A percentile compares a stretch with the other conserved stretches of the same genome.
phyloP scores from a whole-genome alignment of 2,888 invertebrate genomes.

The Atethmia centrago region DNA sequence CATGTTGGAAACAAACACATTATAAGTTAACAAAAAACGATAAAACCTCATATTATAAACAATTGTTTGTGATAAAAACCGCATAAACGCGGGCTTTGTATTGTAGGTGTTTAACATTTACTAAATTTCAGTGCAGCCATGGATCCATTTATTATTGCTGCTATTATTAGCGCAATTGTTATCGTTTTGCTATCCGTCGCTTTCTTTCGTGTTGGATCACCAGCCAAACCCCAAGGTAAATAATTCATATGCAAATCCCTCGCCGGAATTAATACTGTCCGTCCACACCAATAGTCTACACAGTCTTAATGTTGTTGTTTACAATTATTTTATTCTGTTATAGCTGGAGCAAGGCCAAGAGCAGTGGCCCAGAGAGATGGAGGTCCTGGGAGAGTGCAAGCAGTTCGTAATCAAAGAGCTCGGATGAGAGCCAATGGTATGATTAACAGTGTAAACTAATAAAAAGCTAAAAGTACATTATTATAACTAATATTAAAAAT shows the following conservation, averaged over 20 bases:
- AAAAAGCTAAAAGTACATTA: background rate
- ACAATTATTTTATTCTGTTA: constrained; percentile 22
- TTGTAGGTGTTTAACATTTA: background rate
- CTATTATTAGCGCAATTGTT: constrained; percentile 83
- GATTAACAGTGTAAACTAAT: background rate
- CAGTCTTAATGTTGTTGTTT: background rate
- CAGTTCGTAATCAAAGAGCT: constrained; percentile 93
- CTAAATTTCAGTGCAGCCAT: constrained; percentile 67
- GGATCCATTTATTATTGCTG: constrained; percentile 87
- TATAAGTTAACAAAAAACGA: background rate
- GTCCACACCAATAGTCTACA: background rate
- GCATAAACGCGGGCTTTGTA: background rate
- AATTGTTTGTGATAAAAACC: constrained; percentile 17
- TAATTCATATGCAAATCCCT: background rate
- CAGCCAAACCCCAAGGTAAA: constrained; percentile 81
- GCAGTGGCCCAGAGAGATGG: constrained; percentile 88
- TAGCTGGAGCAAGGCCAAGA: constrained; percentile 81
- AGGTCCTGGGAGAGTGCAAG: constrained; percentile 92
- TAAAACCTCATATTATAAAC: background rate
- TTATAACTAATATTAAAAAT: background rate
- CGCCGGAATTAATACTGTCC: background rate
- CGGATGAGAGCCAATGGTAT: constrained; percentile 91
- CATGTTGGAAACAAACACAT: constrained; percentile 22
- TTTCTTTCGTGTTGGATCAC: constrained; percentile 77
- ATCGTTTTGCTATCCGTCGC: constrained; percentile 80